Base-by-base conservation (phyloP, 2,113 vertebrate species). In the Lates calcarifer region DNA sequence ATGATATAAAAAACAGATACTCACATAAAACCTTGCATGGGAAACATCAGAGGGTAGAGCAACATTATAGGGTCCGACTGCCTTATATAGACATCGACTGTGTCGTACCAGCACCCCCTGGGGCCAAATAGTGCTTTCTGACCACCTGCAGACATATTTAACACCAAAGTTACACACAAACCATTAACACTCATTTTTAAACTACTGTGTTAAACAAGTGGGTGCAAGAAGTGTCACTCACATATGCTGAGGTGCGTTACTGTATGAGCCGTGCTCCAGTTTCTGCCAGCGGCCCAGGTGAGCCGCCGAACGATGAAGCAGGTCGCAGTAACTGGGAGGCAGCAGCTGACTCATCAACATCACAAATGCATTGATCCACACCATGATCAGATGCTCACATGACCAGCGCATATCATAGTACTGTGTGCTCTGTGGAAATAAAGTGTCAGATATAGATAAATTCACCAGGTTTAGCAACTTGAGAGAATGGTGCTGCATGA, bases 331-430 rank as follows among this genome's bases (percentile, higher is more conserved):
- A 89, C 96, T 97, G 76, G 98, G 97, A 2, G 98, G 98, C 67
- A 99, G 95, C 90, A 99, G 94, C 76, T 99, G 98, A 5, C 96
- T 98, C 93, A 97, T 99, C 76, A 99, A 94, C 98, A 99, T 99
- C 88, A 99, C 98, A 53, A 99, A 99, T n/a, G 98, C 98, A 24
- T 99, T 99, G 95, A 99, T 98, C 98, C 98, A 99, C 90, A 99
- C 98, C 98, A 99, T 99, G 91, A 99, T 98, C 89, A 99, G 96
- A 86, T 99, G 98, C 91, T 99, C 98, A n/a, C 98, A 99, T 13
- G 98, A 99, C 98, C 98, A 99, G 81, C 98, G 97, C 98, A 99
- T 99, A 94, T 99, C 98, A 2, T 99, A 99, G 95, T 99, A 99
- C 95, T 99, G 98, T 0, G 98, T 99, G 89, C 98, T 99, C 98